These are phyloP conservation scores for Poeciliopsis presidionis DNA, from an alignment of 2,797 vertebrate species.

Conservation along the genomic window DNA sequence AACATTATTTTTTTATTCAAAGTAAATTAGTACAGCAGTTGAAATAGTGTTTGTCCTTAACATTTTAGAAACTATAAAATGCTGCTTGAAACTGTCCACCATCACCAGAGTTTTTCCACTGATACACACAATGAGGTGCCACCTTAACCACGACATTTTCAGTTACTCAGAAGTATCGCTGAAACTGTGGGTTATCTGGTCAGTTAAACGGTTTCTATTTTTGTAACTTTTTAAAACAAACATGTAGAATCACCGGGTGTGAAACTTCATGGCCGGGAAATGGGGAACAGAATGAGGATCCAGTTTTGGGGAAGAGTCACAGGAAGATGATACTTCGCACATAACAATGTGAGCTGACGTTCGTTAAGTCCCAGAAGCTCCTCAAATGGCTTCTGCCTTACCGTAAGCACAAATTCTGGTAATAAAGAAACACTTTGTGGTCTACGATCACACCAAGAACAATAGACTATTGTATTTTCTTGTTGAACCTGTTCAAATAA, in stretches of 20 bases:
- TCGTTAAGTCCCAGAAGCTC: not conserved
- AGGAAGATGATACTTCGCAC: not conserved
- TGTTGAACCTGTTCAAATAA: not conserved
- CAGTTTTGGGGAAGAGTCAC: slow-evolving; percentile 20
- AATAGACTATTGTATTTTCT: not conserved
- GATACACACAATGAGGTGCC: not conserved
- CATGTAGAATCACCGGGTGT: not conserved
- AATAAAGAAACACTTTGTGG: not conserved
- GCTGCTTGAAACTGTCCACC: not conserved
- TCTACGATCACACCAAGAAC: not conserved
- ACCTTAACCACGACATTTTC: not conserved
- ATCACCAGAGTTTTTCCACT: not conserved
- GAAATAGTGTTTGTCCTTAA: not conserved
- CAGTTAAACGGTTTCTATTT: not conserved
- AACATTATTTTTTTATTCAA: not conserved
- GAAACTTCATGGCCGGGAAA: slow-evolving; percentile 47
- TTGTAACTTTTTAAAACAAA: slow-evolving; percentile 20
- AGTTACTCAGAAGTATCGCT: not conserved
- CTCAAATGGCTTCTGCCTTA: not conserved
- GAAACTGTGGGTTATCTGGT: not conserved
- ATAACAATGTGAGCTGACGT: not conserved
- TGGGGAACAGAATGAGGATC: slow-evolving; percentile 49
- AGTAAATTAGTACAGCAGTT: not conserved
- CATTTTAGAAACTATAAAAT: not conserved
- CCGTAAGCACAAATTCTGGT: not conserved